Conservation (phyloP, 1,140 invertebrate genomes). For the Pogonomyrmex barbatus region DNA sequence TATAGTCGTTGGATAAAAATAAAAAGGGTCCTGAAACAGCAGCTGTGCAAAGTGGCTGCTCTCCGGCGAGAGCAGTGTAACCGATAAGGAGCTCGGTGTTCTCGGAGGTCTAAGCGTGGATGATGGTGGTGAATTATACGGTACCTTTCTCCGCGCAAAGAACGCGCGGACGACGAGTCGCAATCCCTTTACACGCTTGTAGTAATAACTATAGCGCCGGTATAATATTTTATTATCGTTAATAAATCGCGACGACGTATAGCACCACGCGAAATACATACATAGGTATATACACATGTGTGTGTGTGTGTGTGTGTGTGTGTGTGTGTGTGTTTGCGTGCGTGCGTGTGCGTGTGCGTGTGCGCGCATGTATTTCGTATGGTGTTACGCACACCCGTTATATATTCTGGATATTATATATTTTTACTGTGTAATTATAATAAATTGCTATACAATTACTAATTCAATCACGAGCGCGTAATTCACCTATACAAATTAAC, state of each 20-base stretch:
- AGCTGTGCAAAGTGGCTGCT: conserved; percentile 29
- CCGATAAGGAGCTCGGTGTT: conserved; percentile 46
- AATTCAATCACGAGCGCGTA: conserved; percentile 47
- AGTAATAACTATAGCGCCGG: conserved; percentile 50
- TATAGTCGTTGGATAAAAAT: conserved; percentile 17
- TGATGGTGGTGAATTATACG: conserved; percentile 48
- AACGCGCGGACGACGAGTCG: conserved; percentile 21
- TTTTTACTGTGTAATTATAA: conserved; percentile 59
- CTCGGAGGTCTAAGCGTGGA: conserved; percentile 16
- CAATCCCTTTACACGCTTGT: conserved; percentile 44
- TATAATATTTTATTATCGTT: conserved; percentile 58
- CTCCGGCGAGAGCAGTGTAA: conserved; percentile 21
- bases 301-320: background rate
- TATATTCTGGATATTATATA: conserved; percentile 59
- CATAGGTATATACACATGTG: conserved; percentile 3
- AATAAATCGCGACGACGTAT: conserved; percentile 20
- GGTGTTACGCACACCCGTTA: conserved; percentile 21
- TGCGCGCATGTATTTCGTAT: conserved; percentile 19
- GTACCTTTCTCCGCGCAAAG: conserved; percentile 38
- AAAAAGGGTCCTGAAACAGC: conserved; percentile 35
- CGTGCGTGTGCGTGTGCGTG: background rate
- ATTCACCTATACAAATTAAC: conserved; percentile 42
- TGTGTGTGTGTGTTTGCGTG: background rate
- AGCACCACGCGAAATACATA: conserved; percentile 26
- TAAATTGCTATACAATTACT: conserved; percentile 59